phyloP scores from a whole-genome alignment of 2,888 invertebrate species.

The Stictocephala bisonia region DNA sequence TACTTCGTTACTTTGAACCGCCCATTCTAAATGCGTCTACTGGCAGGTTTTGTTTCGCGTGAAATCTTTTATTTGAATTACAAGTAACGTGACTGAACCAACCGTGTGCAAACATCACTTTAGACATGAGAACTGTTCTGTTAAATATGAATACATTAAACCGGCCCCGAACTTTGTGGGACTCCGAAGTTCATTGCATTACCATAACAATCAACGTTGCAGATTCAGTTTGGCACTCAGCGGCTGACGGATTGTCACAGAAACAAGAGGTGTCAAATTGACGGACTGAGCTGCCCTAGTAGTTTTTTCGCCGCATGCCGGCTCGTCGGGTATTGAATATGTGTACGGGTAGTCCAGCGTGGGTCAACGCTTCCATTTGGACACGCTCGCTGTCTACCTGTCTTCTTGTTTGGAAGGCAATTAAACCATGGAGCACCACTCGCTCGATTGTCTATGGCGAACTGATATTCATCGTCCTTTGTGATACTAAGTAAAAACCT shows the following conservation, averaged over 20 bases:
- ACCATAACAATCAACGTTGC: neutral
- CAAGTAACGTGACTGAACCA: too few species aligned
- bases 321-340: constrained; percentile 4
- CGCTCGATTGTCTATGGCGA: constrained; percentile 26
- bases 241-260: constrained; percentile 10
- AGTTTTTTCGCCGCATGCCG: neutral
- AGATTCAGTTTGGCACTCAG: neutral
- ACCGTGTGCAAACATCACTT: too few species aligned
- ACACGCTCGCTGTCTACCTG: neutral
- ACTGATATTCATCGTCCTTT: constrained; percentile 35
- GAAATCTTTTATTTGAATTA: too few species aligned
- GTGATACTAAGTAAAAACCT: too few species aligned
- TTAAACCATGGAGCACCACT: constrained; percentile 3
- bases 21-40: too few species aligned
- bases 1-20: too few species aligned
- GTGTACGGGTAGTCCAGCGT: neutral
- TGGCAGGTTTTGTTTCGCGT: too few species aligned
- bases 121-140: too few species aligned
- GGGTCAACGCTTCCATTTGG: constrained; percentile 12
- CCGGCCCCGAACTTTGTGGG: constrained; percentile 30
- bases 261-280: constrained; percentile 28
- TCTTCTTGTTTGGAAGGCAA: constrained; percentile 25
- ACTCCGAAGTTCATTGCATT: neutral
- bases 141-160: too few species aligned
- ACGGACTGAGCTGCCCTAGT: constrained; percentile 4